Evolutionary conservation across 1,140 invertebrate species (phyloP).

Genomic region (Vanessa tameamea): DNA sequence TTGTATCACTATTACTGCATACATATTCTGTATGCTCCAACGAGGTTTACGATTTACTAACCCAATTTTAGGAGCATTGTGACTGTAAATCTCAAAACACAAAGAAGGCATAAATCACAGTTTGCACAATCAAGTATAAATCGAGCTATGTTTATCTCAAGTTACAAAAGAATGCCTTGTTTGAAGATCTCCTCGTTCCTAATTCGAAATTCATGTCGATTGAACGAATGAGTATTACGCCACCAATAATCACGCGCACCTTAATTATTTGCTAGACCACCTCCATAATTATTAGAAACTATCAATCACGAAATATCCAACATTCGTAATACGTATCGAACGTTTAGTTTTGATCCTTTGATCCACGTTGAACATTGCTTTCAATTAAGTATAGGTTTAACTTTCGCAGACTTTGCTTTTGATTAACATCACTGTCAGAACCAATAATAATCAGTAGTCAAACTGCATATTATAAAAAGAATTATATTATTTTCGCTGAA

Average conservation of each 20-base stretch:
- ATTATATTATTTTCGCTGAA: no score
- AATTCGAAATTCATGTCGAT: conserved; percentile 49
- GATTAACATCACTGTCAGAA: neutral
- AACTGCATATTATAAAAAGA: no score
- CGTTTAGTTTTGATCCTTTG: conserved; percentile 21
- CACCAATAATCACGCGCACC: conserved; percentile 32
- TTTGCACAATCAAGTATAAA: conserved; percentile 27
- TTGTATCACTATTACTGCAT: neutral
- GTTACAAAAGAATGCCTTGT: conserved; percentile 36
- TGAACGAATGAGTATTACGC: conserved; percentile 41
- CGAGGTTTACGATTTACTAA: neutral
- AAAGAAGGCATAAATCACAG: conserved; percentile 11
- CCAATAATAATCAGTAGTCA: neutral
- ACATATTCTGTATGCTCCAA: neutral
- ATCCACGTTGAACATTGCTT: neutral
- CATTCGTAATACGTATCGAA: conserved; percentile 40
- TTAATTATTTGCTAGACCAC: conserved; percentile 41
- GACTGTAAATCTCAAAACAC: neutral
- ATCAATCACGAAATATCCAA: conserved; percentile 42
- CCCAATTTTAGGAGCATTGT: neutral
- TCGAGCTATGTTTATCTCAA: conserved; percentile 29
- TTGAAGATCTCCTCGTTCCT: conserved; percentile 45
- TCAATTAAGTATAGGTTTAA: neutral
- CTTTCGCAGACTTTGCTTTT: neutral
- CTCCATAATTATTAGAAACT: conserved; percentile 31